These are phyloP conservation scores for Heteromurus nitidus DNA, from an alignment of 2,888 invertebrate genomes.

Conservation along the genomic window DNA sequence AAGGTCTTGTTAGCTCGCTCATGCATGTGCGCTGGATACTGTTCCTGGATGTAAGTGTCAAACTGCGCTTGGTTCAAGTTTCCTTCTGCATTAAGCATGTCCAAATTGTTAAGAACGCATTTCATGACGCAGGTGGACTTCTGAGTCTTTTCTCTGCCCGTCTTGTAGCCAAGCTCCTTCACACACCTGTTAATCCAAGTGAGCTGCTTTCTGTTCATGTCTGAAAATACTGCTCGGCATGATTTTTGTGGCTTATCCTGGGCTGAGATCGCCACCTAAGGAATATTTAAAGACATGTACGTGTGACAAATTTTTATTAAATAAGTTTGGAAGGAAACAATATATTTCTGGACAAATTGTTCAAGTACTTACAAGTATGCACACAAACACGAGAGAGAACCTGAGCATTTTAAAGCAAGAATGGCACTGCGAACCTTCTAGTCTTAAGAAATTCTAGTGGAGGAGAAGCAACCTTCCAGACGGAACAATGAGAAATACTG, in stretches of 20 bases:
- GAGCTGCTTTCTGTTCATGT: slow-evolving; percentile 46
- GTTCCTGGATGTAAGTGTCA: slow-evolving; percentile 8
- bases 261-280: neutral
- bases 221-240: slow-evolving; percentile 55
- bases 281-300: neutral
- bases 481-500: slow-evolving; percentile 2
- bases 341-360: neutral
- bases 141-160: slow-evolving; percentile 57
- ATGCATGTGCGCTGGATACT: slow-evolving; percentile 46
- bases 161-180: slow-evolving; percentile 54
- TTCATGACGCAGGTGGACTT: slow-evolving; percentile 60
- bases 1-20: slow-evolving; percentile 52
- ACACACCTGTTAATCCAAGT: slow-evolving; percentile 48
- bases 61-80: slow-evolving; percentile 10
- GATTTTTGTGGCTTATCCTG: slow-evolving; percentile 25
- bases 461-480: neutral
- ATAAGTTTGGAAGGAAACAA: neutral
- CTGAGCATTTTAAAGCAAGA: neutral
- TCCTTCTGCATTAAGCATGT: slow-evolving; percentile 38
- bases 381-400: neutral
- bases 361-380: neutral
- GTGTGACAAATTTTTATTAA: neutral
- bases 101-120: slow-evolving; percentile 52
- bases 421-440: neutral
- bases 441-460: neutral